Evolutionary conservation across 1,140 invertebrate species (phyloP), one percentile per base, ranked within the genome.

Genomic region (Cydia fagiglandana): DNA sequence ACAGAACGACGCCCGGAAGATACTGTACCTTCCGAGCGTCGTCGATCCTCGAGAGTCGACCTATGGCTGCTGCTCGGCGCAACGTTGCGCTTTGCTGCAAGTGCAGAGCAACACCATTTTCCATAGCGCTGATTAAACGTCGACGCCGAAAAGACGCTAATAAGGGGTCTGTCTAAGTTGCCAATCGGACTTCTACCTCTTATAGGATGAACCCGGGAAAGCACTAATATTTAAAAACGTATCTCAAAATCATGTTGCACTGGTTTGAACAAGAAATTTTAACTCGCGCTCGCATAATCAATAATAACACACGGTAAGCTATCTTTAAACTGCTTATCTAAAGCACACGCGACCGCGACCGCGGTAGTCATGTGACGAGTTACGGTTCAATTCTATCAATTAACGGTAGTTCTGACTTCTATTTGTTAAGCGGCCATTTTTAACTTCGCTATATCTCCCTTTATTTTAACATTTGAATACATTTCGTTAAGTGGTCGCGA

Each of bases 401-500:
- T 61, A 61, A 61, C 56, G 56, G 56, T 20, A 61, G n/a, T 10
- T 12, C 53, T 56, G 53, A 0, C 4, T 56, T 56, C 56, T 61
- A 24, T 24, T 61, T 61, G 56, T 61, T 24, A 61, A 61, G 56
- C 15, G 50, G n/a, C 56, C 56, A 24, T 61, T 61, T 24, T 4
- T 4, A 24, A 61, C 56, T 53, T 53, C 9, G 20, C 56, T 9
- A 24, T 61, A 61, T 61, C 56, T 61, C 56, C 53, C 56, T 61
- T 24, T 61, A 20, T 61, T 24, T 7, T 10, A 50, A 61, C 56
- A 61, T 61, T 61, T 24, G 56, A 61, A 61, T 61, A 61, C 15
- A 61, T 61, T 61, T 24, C 9, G 56, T 20, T 61, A 61, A 61
- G 56, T 61, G 56, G 56, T n/a, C 20, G 15, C 50, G 50, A 53